These are phyloP conservation scores for Zaprionus africanus DNA, from an alignment of 1,140 invertebrate species.

Conservation along the genomic window DNA sequence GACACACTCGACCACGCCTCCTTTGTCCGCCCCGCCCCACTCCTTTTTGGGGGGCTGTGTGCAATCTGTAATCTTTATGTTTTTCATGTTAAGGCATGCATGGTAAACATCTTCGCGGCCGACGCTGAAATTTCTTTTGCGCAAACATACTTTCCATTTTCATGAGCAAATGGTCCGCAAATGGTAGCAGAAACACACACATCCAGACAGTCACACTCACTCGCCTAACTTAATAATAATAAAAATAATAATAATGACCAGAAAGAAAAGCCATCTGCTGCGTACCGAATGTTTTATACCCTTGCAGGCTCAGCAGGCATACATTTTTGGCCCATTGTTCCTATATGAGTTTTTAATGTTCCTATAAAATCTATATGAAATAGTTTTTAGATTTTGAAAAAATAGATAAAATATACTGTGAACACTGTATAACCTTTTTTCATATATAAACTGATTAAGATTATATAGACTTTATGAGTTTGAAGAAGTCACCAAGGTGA, in stretches of 20 bases:
- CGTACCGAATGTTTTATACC: neutral
- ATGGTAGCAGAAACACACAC: slow-evolving; percentile 47
- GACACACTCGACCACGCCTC: slow-evolving; percentile 3
- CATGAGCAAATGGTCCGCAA: slow-evolving; percentile 68
- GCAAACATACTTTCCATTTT: slow-evolving; percentile 76
- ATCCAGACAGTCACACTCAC: slow-evolving; percentile 1
- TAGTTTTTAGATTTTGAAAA: too few species aligned
- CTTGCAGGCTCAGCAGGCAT: too few species aligned
- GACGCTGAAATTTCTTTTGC: slow-evolving; percentile 73
- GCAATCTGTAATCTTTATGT: slow-evolving; percentile 49
- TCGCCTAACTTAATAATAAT: slow-evolving; percentile 32
- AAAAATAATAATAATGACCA: slow-evolving; percentile 33
- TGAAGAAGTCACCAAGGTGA: too few species aligned
- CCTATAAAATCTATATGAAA: too few species aligned
- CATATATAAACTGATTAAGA: too few species aligned
- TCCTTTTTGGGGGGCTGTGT: neutral
- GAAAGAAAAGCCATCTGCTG: neutral
- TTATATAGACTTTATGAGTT: too few species aligned
- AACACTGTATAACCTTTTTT: too few species aligned
- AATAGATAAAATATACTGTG: too few species aligned
- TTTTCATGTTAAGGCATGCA: slow-evolving; percentile 77
- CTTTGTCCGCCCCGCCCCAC: slow-evolving; percentile 6
- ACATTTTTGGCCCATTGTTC: too few species aligned
- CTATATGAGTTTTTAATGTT: too few species aligned
- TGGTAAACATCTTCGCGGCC: slow-evolving; percentile 64